Base-by-base conservation (phyloP, 2,888 invertebrate genomes). In the Athrips mouffetella region DNA sequence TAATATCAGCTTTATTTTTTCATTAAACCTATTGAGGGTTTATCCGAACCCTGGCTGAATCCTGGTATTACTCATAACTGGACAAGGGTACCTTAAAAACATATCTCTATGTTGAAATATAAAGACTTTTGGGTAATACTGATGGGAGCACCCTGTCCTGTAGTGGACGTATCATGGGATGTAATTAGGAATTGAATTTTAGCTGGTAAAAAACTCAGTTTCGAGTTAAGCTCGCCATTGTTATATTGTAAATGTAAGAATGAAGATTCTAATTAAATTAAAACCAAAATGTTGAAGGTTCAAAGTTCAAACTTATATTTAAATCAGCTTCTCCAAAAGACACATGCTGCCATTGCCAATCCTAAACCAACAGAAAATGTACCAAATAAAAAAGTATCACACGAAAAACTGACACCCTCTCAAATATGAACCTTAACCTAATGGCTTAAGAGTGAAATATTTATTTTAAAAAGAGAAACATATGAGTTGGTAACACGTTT, bases 1-100 rank as follows among this genome's bases (percentile, higher is more conserved):
- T 85, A 85, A 84, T 86, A 81, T 72, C 59, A 63, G 64, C 70
- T 76, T 75, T 73, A 75, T 76, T 76, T 77, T 80, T 80, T 79
- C 76, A 80, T 79, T 75, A 79, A 76, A 78, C 67, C 69, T 55
- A n/a, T n/a, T n/a, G n/a, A n/a, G n/a, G n/a, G 48, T n/a, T n/a
- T n/a, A n/a, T n/a, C n/a, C n/a, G n/a, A n/a, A n/a, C n/a, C n/a
- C n/a, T n/a, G n/a, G n/a, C n/a, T n/a, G n/a, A n/a, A n/a, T n/a
- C n/a, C n/a, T n/a, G n/a, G n/a, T n/a, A n/a, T n/a, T n/a, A n/a
- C n/a, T n/a, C n/a, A n/a, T n/a, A n/a, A n/a, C n/a, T n/a, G n/a
- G n/a, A n/a, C n/a, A n/a, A n/a, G n/a, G n/a, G n/a, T n/a, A n/a
- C n/a, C n/a, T n/a, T n/a, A n/a, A n/a, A n/a, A n/a, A n/a, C n/a